phyloP scores from a whole-genome alignment of 2,113 vertebrate genomes.

The Zapus hudsonius region DNA sequence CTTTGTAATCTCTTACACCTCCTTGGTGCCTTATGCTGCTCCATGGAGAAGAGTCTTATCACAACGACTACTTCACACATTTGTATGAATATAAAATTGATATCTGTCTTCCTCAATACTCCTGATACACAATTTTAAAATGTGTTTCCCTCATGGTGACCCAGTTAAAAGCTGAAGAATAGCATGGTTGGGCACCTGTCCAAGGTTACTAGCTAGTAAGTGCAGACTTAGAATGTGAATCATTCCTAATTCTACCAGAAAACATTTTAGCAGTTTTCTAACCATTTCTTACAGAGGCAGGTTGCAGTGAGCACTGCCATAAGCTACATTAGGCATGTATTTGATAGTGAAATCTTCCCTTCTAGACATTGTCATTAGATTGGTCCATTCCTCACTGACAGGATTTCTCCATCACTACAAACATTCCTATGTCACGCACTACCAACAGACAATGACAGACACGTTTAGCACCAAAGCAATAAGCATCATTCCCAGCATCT shows the following conservation, averaged over 20 bases:
- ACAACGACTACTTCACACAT: neutral
- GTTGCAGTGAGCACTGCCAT: neutral
- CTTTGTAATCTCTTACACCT: neutral
- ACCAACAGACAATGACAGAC: conserved; percentile 30
- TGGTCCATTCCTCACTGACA: neutral
- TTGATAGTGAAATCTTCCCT: neutral
- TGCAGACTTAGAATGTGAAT: neutral
- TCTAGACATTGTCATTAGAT: neutral
- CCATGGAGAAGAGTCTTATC: neutral
- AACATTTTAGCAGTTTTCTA: conserved; percentile 4
- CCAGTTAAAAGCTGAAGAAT: neutral
- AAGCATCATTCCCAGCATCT: conserved; percentile 26
- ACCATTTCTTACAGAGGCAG: neutral
- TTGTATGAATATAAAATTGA: neutral
- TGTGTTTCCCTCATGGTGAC: neutral
- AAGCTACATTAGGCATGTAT: neutral
- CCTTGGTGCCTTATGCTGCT: neutral
- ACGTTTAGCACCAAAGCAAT: conserved; percentile 23
- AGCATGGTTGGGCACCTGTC: neutral
- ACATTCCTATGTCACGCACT: neutral
- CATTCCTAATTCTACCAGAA: neutral
- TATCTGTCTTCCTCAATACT: neutral
- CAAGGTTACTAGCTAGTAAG: neutral
- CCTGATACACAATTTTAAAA: neutral
- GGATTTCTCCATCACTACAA: neutral